Conservation (phyloP, 2,113 vertebrate genomes). For the Pandion haliaetus region DNA sequence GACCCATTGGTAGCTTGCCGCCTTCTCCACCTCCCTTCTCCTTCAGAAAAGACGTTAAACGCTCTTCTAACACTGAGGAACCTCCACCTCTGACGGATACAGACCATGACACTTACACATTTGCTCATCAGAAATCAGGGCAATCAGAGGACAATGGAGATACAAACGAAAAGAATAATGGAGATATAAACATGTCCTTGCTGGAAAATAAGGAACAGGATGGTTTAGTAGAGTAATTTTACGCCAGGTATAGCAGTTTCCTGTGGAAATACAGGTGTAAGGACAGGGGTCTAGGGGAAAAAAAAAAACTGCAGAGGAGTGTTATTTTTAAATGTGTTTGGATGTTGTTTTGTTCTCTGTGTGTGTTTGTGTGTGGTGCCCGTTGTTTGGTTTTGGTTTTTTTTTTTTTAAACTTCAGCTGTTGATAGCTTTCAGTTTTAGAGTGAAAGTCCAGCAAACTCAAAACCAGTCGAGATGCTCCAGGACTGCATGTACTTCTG, state of each 20-base stretch:
- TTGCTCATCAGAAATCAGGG: slow-evolving; percentile 67
- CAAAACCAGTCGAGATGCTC: neutral
- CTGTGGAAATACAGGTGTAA: neutral
- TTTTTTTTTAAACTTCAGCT: neutral
- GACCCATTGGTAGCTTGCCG: slow-evolving; percentile 71
- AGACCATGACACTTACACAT: slow-evolving; percentile 83
- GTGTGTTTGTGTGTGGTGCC: neutral
- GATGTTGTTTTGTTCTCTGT: neutral
- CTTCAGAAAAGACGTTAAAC: slow-evolving; percentile 54
- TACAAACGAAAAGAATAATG: neutral
- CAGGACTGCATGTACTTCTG: neutral
- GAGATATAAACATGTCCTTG: slow-evolving; percentile 48
- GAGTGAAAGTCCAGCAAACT: neutral
- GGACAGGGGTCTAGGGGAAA: neutral
- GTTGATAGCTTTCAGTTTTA: slow-evolving; percentile 23
- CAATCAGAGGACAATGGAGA: slow-evolving; percentile 28
- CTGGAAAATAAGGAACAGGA: slow-evolving; percentile 53
- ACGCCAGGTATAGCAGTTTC: neutral
- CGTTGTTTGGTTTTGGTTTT: neutral
- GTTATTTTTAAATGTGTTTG: neutral
- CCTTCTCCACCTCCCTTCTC: slow-evolving; percentile 74
- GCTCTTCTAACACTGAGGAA: neutral
- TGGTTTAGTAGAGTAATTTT: neutral
- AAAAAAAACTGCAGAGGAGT: neutral
- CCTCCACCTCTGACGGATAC: slow-evolving; percentile 45